These are phyloP conservation scores for Siphamia tubifer DNA, from an alignment of 2,113 vertebrate genomes.

Conservation along the genomic window DNA sequence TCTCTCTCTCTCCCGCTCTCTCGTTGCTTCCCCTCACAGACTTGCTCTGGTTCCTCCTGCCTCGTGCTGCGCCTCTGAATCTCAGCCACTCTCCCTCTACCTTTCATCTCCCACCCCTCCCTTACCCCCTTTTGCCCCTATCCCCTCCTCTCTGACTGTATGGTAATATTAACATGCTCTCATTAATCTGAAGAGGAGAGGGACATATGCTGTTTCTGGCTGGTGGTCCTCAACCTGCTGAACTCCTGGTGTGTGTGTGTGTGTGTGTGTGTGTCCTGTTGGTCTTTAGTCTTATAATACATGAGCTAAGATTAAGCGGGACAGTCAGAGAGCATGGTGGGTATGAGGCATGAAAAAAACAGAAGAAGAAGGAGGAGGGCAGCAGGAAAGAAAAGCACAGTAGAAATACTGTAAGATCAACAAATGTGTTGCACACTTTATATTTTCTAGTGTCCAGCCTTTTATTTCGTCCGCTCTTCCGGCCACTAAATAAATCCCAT, in stretches of 20 bases:
- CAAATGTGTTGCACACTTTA: constrained; percentile 39
- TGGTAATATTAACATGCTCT: constrained; percentile 80
- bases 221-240: constrained; percentile 80
- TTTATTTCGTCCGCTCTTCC: constrained; percentile 75
- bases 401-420: constrained; percentile 27
- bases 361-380: constrained; percentile 49
- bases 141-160: constrained; percentile 67
- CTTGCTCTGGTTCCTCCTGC: constrained; percentile 40
- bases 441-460: constrained; percentile 64
- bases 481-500: constrained; percentile 83
- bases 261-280: constrained; percentile 30
- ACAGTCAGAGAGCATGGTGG: constrained; percentile 52
- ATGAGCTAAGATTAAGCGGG: constrained; percentile 80
- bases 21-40: constrained; percentile 26
- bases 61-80: constrained; percentile 46
- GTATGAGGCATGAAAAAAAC: constrained; percentile 34
- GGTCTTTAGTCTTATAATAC: constrained; percentile 72
- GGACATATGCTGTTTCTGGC: constrained; percentile 83
- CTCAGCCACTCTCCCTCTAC: constrained; percentile 43
- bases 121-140: constrained; percentile 29
- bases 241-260: constrained; percentile 59
- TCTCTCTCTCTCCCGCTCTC: constrained; percentile 35
- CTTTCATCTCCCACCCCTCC: constrained; percentile 44
- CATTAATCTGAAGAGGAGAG: constrained; percentile 82
- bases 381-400: constrained; percentile 28